These are phyloP conservation scores for Eupsilia transversa DNA, from an alignment of 2,888 invertebrate species.

Conservation along the genomic window DNA sequence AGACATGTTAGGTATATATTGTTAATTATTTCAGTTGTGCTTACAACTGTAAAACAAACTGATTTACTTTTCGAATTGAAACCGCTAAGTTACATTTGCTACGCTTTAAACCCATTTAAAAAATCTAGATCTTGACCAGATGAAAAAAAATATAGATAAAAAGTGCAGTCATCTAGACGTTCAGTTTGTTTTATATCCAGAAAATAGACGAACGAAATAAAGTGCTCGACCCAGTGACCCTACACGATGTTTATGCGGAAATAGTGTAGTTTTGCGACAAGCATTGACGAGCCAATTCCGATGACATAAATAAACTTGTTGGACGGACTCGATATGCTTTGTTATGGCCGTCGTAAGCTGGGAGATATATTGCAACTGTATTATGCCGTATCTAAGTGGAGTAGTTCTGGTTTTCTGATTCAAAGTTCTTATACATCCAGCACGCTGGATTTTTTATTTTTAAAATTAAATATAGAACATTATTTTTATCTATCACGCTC, in stretches of 20 bases:
- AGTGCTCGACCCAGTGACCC: constrained; percentile 52
- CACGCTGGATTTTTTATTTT: too few relatives aligned
- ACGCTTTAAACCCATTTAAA: constrained; percentile 7
- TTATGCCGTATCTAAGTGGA: constrained; percentile 32
- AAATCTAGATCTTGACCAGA: constrained; percentile 29
- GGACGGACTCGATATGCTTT: constrained; percentile 47
- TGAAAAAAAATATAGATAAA: constrained; percentile 8
- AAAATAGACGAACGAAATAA: constrained; percentile 40
- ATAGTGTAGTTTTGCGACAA: constrained; percentile 53
- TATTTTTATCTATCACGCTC: background rate
- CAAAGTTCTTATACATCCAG: background rate
- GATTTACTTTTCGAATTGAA: constrained; percentile 1
- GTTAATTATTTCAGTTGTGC: background rate
- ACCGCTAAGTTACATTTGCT: constrained; percentile 7
- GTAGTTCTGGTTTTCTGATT: background rate
- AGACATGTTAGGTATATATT: background rate
- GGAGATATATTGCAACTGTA: constrained; percentile 57
- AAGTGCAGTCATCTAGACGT: background rate
- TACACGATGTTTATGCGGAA: constrained; percentile 55
- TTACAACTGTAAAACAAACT: constrained; percentile 7
- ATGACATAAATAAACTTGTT: constrained; percentile 60
- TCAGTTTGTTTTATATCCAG: constrained; percentile 30
- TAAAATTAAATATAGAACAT: too few relatives aligned
- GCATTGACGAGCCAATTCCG: constrained; percentile 49
- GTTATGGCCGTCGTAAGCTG: constrained; percentile 44